phyloP scores from a whole-genome alignment of 2,797 vertebrate species.

The Choloepus didactylus region DNA sequence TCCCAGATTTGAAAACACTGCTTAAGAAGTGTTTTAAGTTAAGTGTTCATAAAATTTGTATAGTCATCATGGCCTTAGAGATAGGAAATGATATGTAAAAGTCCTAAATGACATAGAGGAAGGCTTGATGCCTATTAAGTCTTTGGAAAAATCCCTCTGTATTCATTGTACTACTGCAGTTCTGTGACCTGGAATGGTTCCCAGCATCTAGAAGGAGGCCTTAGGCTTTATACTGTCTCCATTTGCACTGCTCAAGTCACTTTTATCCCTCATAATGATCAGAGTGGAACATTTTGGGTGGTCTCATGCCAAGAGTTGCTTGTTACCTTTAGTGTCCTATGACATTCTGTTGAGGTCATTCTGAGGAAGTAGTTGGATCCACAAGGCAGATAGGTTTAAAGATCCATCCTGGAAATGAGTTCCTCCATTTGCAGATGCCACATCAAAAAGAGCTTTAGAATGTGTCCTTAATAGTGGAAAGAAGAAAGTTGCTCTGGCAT shows the following conservation, averaged over 20 bases:
- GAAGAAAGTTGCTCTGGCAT: slow-evolving; percentile 52
- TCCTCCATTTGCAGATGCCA: background rate
- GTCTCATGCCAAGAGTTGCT: background rate
- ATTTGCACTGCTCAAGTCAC: background rate
- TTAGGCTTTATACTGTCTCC: background rate
- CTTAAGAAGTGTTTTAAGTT: slow-evolving; percentile 26
- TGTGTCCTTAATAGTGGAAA: background rate
- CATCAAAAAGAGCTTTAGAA: slow-evolving; percentile 6
- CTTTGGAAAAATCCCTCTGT: background rate
- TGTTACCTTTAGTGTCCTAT: background rate
- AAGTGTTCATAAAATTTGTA: slow-evolving; percentile 1
- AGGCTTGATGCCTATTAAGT: background rate
- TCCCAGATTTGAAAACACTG: background rate
- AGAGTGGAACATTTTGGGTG: background rate
- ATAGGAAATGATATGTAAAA: background rate
- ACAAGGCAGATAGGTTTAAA: background rate
- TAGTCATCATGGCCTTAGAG: background rate
- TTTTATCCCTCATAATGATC: background rate
- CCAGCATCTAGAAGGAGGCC: background rate
- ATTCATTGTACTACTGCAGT: background rate
- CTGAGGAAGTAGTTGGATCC: background rate
- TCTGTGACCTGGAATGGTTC: background rate
- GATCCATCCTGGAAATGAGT: background rate
- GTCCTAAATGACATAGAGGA: background rate
- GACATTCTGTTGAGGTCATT: slow-evolving; percentile 15